Percentiles rank a stretch among this genome's conserved stretches.
phyloP scores from a whole-genome alignment of 2,888 invertebrate species.

The Aethes cnicana region DNA sequence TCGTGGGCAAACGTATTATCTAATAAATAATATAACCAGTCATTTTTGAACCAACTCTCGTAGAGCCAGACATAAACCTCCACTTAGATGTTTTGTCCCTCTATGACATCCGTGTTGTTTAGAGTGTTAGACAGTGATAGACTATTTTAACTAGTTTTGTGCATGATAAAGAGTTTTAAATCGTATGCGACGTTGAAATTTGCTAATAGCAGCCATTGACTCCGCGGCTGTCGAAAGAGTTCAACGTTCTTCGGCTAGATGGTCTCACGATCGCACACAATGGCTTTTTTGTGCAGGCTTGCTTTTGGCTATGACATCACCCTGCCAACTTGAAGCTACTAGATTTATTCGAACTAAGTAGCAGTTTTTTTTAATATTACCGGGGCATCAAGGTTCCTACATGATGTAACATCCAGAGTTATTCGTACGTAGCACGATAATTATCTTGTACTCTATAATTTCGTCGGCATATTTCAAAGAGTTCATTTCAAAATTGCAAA shows the following conservation, averaged over 20 bases:
- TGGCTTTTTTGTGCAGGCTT: conserved; percentile 76
- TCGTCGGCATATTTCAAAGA: conserved; percentile 18
- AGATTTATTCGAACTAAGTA: conserved; percentile 29
- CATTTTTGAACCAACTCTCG: conserved; percentile 18
- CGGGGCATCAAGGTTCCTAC: conserved; percentile 11
- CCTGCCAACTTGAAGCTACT: conserved; percentile 37
- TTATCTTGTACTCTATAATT: conserved; percentile 24
- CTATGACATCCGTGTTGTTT: background rate
- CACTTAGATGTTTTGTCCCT: conserved; percentile 7
- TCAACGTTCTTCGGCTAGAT: conserved; percentile 74
- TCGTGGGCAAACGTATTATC: conserved; percentile 25
- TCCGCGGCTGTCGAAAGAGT: conserved; percentile 70
- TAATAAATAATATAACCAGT: conserved; percentile 30
- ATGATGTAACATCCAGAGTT: conserved; percentile 21
- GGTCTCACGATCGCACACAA: conserved; percentile 77
- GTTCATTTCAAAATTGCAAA: background rate
- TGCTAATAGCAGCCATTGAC: conserved; percentile 72
- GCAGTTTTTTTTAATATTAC: conserved; percentile 20
- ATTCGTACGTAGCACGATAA: conserved; percentile 11
- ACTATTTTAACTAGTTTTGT: conserved; percentile 12
- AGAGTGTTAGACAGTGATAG: conserved; percentile 18
- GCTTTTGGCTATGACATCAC: conserved; percentile 79
- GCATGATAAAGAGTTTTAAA: conserved; percentile 22
- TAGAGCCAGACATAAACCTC: conserved; percentile 7
- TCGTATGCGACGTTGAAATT: conserved; percentile 45